Evolutionary conservation across 1,140 invertebrate genomes (phyloP).

Genomic region (Apis florea): DNA sequence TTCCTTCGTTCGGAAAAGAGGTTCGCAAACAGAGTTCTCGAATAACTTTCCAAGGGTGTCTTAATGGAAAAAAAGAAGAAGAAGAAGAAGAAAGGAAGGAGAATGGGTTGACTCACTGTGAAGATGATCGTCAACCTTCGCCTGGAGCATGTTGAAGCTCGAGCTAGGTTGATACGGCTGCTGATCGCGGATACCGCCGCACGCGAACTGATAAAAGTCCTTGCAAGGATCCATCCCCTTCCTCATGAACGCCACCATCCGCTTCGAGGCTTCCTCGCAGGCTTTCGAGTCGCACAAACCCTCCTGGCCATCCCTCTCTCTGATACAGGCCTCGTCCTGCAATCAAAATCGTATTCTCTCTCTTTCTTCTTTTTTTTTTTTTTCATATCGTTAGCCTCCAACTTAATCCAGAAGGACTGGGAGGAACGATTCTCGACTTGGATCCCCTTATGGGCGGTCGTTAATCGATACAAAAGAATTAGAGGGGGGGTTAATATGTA

Average conservation of each 20-base stretch:
- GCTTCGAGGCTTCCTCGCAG: slow-evolving; percentile 75
- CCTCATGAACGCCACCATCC: slow-evolving; percentile 76
- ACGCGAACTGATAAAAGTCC: slow-evolving; percentile 87
- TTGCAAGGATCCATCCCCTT: slow-evolving; percentile 82
- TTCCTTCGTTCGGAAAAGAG: too few species aligned
- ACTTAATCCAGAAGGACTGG: background rate
- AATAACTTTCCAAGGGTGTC: background rate
- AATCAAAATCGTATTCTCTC: slow-evolving; percentile 33
- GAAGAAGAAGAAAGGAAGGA: too few species aligned
- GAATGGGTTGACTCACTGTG: slow-evolving; percentile 69
- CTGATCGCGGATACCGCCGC: slow-evolving; percentile 81
- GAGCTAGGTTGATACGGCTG: slow-evolving; percentile 70
- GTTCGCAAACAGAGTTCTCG: too few species aligned
- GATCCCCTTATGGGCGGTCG: too few species aligned
- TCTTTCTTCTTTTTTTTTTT: too few species aligned
- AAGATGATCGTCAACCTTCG: slow-evolving; percentile 74
- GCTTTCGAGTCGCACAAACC: slow-evolving; percentile 72
- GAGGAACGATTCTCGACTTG: too few species aligned
- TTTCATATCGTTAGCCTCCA: too few species aligned
- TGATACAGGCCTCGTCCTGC: slow-evolving; percentile 73
- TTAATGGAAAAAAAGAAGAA: background rate
- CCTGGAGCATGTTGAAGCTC: slow-evolving; percentile 76
- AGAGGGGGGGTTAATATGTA: too few species aligned
- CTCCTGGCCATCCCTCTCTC: slow-evolving; percentile 71
- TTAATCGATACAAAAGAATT: too few species aligned